These are phyloP conservation scores for Rhagoletis pomonella DNA, from an alignment of 1,140 invertebrate species.

Conservation along the genomic window DNA sequence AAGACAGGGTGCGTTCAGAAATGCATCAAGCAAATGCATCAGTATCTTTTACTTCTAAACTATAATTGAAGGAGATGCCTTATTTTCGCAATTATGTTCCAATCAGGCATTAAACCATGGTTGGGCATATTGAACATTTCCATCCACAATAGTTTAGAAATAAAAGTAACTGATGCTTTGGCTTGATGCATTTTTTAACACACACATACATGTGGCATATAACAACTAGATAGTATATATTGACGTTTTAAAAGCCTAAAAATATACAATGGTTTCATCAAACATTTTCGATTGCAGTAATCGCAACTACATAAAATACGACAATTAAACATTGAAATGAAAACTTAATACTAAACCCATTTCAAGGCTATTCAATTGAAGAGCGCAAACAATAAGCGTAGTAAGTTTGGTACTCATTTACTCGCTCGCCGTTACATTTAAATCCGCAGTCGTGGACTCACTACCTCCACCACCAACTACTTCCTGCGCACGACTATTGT, in stretches of 20 bases:
- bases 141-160: too few species aligned
- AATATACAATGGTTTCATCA: neutral
- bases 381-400: neutral
- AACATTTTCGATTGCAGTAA: slow-evolving; percentile 13
- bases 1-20: too few species aligned
- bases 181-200: too few species aligned
- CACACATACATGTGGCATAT: too few species aligned
- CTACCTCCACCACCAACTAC: too few species aligned
- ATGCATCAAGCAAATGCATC: too few species aligned
- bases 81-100: too few species aligned
- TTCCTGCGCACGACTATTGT: neutral
- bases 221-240: neutral
- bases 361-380: neutral
- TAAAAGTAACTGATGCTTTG: too few species aligned
- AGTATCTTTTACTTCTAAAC: too few species aligned
- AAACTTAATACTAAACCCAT: neutral
- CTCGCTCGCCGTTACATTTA: neutral
- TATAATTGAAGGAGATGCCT: too few species aligned
- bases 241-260: neutral
- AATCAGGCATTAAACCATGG: too few species aligned
- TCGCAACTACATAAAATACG: slow-evolving; percentile 5
- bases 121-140: too few species aligned
- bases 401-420: neutral
- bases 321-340: neutral
- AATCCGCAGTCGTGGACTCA: neutral